A percentile compares a stretch with the other conserved stretches of the same genome.
Conservation (phyloP, 1,140 invertebrate genomes). For the Apis mellifera region DNA sequence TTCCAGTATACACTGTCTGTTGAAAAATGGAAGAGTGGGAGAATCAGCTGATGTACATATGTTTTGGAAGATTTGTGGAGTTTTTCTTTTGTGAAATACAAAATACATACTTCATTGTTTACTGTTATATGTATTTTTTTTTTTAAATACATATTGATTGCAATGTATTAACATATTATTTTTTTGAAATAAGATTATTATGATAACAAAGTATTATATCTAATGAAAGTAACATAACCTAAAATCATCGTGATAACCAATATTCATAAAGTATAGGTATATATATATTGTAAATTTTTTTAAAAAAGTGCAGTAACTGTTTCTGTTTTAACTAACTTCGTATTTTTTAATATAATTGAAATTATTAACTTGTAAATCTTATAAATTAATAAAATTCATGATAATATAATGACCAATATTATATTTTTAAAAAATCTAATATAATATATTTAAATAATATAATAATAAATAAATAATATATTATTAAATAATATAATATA, state of each 20-base stretch:
- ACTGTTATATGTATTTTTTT: not conserved
- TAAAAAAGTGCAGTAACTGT: not conserved
- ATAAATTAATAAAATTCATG: not conserved
- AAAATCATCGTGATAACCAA: not conserved
- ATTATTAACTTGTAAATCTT: not conserved
- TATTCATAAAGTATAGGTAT: too few species aligned
- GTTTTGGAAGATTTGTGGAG: not conserved
- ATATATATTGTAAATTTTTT: not conserved
- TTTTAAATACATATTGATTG: not conserved
- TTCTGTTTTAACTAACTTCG: not conserved
- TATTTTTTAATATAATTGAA: not conserved
- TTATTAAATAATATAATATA: not conserved
- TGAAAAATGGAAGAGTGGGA: constrained; percentile 33
- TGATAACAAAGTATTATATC: not conserved
- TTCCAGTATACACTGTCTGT: constrained; percentile 19
- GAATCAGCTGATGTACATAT: constrained; percentile 60
- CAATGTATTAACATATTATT: not conserved
- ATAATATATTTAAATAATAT: not conserved
- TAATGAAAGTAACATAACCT: constrained; percentile 18
- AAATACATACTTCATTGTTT: not conserved
- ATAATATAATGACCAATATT: not conserved
- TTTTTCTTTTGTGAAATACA: not conserved
- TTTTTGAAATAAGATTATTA: too few species aligned
- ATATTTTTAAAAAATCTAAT: not conserved
- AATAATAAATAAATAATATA: not conserved